Conservation (phyloP, 2,113 vertebrate genomes). For the Passer domesticus region DNA sequence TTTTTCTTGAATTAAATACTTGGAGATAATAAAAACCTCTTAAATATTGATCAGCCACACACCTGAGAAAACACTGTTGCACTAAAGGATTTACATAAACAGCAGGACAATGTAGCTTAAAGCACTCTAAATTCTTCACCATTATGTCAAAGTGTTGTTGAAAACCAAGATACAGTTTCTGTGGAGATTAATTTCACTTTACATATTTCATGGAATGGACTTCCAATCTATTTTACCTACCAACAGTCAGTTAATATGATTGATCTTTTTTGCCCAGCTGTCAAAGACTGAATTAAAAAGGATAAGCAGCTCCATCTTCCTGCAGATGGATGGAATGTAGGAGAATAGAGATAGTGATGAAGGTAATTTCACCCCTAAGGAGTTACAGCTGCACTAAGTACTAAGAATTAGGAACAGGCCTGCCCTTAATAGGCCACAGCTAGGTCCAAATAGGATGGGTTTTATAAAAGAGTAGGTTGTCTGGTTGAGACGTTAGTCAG, state of each 20-base stretch:
- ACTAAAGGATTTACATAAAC: not conserved
- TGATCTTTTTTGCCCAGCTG: not conserved
- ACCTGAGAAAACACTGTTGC: not conserved
- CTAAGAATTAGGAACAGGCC: no score
- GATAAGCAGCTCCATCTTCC: not conserved
- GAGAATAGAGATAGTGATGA: no score
- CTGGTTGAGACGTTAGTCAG: no score
- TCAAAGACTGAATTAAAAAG: not conserved
- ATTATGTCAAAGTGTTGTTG: not conserved
- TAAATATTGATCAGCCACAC: not conserved
- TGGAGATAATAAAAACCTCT: not conserved
- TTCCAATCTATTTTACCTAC: not conserved
- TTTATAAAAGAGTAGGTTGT: no score
- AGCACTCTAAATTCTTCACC: not conserved
- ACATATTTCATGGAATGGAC: not conserved
- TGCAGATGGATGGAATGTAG: not conserved
- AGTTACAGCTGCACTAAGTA: no score
- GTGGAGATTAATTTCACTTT: not conserved
- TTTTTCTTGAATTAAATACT: not conserved
- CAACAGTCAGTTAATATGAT: not conserved
- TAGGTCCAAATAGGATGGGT: no score
- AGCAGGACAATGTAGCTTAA: not conserved
- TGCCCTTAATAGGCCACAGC: no score
- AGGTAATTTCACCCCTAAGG: no score
- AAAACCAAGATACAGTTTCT: slow-evolving; percentile 1